Evolutionary conservation across 2,888 invertebrate species (phyloP), one percentile per base, ranked within the genome.

Genomic region (Epinotia brunnichana): DNA sequence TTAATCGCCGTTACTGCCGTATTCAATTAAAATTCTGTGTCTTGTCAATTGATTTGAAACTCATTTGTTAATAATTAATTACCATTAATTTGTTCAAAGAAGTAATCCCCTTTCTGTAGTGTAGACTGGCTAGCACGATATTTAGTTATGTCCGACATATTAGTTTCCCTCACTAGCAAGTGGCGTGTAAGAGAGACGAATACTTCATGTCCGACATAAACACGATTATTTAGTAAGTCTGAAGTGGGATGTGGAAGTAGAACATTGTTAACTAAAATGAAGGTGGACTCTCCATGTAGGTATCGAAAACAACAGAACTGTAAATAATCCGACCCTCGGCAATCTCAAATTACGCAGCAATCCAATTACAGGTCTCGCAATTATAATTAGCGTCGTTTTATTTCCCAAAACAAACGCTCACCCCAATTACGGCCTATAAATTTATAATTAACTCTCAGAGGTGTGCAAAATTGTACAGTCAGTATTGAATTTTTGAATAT

Each of bases 341-440:
- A 54, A 39, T 64, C 39, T 39, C 35, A 39, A 69, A 60, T 61
- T 71, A 66, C 44, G 17, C 60, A 21, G 39, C 15, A 15, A 39
- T 41, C 29, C 41, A 60, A 71, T 71, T 71, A 71, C 66, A 44
- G 53, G 39, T 17, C 39, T 19, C 19, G 57, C 59, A 62, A 71
- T 71, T 59, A 66, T 60, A 66, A 71, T 71, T 64, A 71, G 59
- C 59, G 29, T 53, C 64, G 66, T 71, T 71, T 71, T 66, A 60
- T 71, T 66, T 66, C 70, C 24, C 59, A 59, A 57, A 69, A 69
- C 54, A 61, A 69, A 69, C 69, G 59, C 66, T 21, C 66, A 44
- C 35, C 41, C 59, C 66, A 71, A 71, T 71, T 66, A 71, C 59
- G 17, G 66, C 70, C 64, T 41, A 66, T 71, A 60, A 70, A 71